Evolutionary conservation across 2,797 vertebrate species (phyloP), one percentile per base, ranked within the genome.

Genomic region (Lateolabrax maculatus): DNA sequence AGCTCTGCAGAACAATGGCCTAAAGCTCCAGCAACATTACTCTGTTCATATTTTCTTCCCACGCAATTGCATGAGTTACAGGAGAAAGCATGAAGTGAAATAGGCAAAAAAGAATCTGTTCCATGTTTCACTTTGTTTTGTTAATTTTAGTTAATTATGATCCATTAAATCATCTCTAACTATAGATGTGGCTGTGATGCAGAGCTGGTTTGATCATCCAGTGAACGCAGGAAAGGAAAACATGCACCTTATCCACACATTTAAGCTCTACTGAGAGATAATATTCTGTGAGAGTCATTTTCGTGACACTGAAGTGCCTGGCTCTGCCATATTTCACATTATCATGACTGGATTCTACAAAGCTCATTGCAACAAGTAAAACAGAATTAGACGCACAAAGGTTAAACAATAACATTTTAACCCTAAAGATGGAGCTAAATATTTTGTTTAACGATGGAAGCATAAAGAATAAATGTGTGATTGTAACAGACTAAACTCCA

Each of bases 31-130:
- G 34, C 21, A 46, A 10, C 61, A 57, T 44, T 10, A 36, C 18
- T 64, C 23, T 39, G 9, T 48, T 77, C 41, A 55, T 23, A 16
- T 74, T 52, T 58, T 36, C 65, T 51, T 44, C 71, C 51, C 43
- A 74, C 56, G 6, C 43, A 58, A 1, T 44, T 37, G 41, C 34
- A 41, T 48, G 5, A 68, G 46, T 18, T 15, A 3, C 18, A 46
- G n/a, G 37, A 44, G 39, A 29, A 67, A 25, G 36, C 21, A 1
- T 70, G 39, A 46, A 4, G 25, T 23, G 21, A 41, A 57, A 48
- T 10, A 62, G 19, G 15, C 36, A 37, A 29, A 18, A n/a, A 15
- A 19, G 12, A 27, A 46, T 60, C 12, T 31, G 11, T 13, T 16
- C 11, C 10, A n/a, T 21, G 10, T 60, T 71, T 25, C 34, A 9